A percentile compares a stretch with the other conserved stretches of the same genome.
Evolutionary conservation across 2,113 vertebrate species (phyloP).

Genomic region (Catagonus wagneri): DNA sequence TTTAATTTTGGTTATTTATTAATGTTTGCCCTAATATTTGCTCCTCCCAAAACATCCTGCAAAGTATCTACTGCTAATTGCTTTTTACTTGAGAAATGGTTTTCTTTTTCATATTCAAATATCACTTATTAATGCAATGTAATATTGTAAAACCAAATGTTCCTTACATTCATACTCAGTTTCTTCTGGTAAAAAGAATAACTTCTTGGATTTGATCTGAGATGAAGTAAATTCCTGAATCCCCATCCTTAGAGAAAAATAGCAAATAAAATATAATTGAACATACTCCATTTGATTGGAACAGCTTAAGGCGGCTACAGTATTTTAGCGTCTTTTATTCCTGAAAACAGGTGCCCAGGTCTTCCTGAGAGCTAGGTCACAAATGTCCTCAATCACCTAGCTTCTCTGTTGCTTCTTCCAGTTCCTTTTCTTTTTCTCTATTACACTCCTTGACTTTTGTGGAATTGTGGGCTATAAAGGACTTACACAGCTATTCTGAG

Average conservation of each 20-base stretch:
- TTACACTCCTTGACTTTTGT: not conserved
- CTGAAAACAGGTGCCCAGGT: not conserved
- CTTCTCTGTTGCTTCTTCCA: not conserved
- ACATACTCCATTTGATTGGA: not conserved
- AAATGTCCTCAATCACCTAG: not conserved
- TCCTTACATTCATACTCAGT: not conserved
- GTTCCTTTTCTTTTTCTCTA: not conserved
- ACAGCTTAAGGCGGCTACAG: not conserved
- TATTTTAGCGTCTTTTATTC: not conserved
- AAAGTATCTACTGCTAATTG: too few species aligned
- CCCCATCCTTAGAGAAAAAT: not conserved
- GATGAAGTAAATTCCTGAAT: not conserved
- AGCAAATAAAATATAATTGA: not conserved
- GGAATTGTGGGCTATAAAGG: not conserved
- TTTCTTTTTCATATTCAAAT: not conserved
- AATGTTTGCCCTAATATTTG: not conserved
- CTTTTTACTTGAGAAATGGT: not conserved
- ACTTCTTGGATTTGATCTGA: not conserved
- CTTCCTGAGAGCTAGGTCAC: not conserved
- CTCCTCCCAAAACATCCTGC: not conserved
- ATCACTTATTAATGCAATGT: not conserved
- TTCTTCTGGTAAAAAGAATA: not conserved
- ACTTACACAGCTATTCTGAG: not conserved
- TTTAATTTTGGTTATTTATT: slow-evolving; percentile 35
- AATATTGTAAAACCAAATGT: not conserved